Evolutionary conservation across 2,888 invertebrate genomes (phyloP).

Genomic region (Melanophora roralis): DNA sequence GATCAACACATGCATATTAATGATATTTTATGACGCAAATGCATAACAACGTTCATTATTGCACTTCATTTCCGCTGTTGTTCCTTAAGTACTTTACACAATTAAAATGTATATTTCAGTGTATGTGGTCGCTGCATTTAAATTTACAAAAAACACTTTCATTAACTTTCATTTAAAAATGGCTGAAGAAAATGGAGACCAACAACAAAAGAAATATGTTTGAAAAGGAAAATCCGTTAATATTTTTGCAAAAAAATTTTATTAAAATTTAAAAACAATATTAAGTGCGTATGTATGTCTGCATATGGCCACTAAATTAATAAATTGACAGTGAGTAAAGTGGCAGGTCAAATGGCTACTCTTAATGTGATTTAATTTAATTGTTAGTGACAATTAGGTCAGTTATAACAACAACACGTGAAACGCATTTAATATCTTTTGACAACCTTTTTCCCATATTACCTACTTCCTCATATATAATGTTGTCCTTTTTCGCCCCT

Average conservation of each 20-base stretch:
- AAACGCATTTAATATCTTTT: no score
- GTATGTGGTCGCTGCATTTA: no score
- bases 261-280: background rate
- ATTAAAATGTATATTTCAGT: no score
- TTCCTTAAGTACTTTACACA: background rate
- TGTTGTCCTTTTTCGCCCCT: no score
- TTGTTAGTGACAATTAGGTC: slow-evolving; percentile 57
- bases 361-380: slow-evolving; percentile 51
- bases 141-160: slow-evolving; percentile 18
- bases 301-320: slow-evolving; percentile 15
- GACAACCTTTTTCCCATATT: no score
- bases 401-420: no score
- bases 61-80: slow-evolving; percentile 50
- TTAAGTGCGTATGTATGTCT: background rate
- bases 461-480: no score
- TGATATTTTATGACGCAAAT: slow-evolving; percentile 40
- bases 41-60: slow-evolving; percentile 41
- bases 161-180: background rate
- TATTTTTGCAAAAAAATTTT: slow-evolving; percentile 32
- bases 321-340: slow-evolving; percentile 4
- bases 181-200: background rate
- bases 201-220: background rate
- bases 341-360: slow-evolving; percentile 1
- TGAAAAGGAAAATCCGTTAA: slow-evolving; percentile 25
- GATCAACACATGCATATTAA: slow-evolving; percentile 53